Conservation (phyloP, 2,113 vertebrate genomes). For the Meleagris gallopavo region DNA sequence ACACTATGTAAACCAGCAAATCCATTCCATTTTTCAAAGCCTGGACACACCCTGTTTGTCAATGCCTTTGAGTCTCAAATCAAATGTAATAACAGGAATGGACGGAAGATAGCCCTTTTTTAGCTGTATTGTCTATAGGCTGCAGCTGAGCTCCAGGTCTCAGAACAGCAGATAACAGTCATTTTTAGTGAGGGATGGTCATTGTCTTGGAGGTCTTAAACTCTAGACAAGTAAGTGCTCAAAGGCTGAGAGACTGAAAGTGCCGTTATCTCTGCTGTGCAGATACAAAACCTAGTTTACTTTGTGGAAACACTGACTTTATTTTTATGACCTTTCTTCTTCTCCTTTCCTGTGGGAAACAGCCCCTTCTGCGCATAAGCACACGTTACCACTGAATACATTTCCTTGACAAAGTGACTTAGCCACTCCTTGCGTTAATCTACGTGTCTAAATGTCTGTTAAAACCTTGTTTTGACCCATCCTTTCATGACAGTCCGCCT, state of each 20-base stretch:
- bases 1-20: not conserved
- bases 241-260: not conserved
- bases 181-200: not conserved
- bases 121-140: not conserved
- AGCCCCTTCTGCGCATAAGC: not conserved
- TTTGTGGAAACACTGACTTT: not conserved
- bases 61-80: not conserved
- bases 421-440: not conserved
- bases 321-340: not conserved
- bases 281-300: not conserved
- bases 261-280: not conserved
- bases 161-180: not conserved
- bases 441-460: not conserved
- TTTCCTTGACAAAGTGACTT: not conserved
- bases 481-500: not conserved
- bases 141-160: not conserved
- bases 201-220: not conserved
- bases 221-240: not conserved
- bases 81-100: not conserved
- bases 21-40: not conserved
- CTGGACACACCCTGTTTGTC: not conserved
- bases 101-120: not conserved
- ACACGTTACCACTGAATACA: not conserved
- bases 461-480: not conserved
- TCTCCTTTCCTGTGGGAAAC: not conserved